A percentile compares a stretch with the other conserved stretches of the same genome.
Conservation (phyloP, 2,888 invertebrate genomes). For the Meandrusa payeni region DNA sequence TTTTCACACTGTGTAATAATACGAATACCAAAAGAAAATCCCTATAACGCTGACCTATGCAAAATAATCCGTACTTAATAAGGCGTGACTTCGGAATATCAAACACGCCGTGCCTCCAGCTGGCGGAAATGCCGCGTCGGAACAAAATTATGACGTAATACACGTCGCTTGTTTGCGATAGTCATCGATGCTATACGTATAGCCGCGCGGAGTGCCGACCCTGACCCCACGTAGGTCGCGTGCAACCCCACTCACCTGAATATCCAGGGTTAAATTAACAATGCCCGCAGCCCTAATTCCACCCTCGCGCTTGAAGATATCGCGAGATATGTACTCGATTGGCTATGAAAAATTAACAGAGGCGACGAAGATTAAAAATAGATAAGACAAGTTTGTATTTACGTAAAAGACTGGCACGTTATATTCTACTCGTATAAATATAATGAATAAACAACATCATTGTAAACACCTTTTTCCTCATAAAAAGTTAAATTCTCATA, state of each 20-base stretch:
- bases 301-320: constrained; percentile 13
- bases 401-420: too few relatives aligned
- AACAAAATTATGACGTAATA: constrained; percentile 27
- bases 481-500: too few relatives aligned
- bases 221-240: constrained; percentile 64
- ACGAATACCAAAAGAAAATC: constrained; percentile 5
- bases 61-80: constrained; percentile 16
- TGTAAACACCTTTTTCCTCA: too few relatives aligned
- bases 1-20: constrained; percentile 1
- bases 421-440: too few relatives aligned
- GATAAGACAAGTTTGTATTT: too few relatives aligned
- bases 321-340: constrained; percentile 17
- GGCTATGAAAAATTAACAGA: too few relatives aligned
- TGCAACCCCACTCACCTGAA: constrained; percentile 39
- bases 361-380: too few relatives aligned
- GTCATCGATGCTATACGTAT: constrained; percentile 43
- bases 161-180: constrained; percentile 40
- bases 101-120: constrained; percentile 2
- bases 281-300: constrained; percentile 26
- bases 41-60: neutral
- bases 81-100: constrained; percentile 14
- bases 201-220: constrained; percentile 36
- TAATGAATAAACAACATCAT: too few relatives aligned
- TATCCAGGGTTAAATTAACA: constrained; percentile 47
- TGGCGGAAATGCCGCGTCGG: constrained; percentile 5